Percentiles rank a stretch among this genome's conserved stretches.
These are phyloP conservation scores for Dioctria rufipes DNA, from an alignment of 2,888 invertebrate genomes.

Conservation along the genomic window DNA sequence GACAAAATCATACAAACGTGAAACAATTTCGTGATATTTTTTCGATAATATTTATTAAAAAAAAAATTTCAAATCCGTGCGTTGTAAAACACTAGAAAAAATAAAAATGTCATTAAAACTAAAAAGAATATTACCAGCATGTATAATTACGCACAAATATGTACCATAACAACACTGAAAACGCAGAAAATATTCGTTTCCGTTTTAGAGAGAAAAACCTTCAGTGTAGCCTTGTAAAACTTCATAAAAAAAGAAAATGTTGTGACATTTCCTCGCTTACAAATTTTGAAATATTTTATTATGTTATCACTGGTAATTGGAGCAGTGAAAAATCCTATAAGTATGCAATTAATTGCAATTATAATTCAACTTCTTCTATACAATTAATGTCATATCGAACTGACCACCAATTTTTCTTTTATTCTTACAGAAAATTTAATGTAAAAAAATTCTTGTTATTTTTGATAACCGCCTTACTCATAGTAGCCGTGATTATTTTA, in stretches of 20 bases:
- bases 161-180: slow-evolving; percentile 15
- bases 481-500: slow-evolving; percentile 8
- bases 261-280: background rate
- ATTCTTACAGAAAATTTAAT: slow-evolving; percentile 3
- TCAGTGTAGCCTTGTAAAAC: background rate
- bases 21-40: too few species aligned
- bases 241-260: slow-evolving; percentile 5
- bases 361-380: background rate
- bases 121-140: background rate
- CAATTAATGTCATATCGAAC: background rate
- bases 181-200: background rate
- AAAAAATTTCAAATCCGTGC: too few species aligned
- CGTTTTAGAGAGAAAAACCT: background rate
- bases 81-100: too few species aligned
- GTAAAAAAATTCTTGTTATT: slow-evolving; percentile 8
- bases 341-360: slow-evolving; percentile 34
- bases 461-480: slow-evolving; percentile 8
- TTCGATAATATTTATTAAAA: too few species aligned
- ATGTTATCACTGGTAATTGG: background rate
- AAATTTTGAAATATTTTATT: background rate
- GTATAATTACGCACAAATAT: slow-evolving; percentile 14
- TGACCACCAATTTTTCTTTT: slow-evolving; percentile 1
- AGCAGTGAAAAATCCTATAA: slow-evolving; percentile 5
- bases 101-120: background rate
- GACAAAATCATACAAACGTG: too few species aligned